Evolutionary conservation across 2,113 vertebrate genomes (phyloP).

Genomic region (Pyrgilauda ruficollis): DNA sequence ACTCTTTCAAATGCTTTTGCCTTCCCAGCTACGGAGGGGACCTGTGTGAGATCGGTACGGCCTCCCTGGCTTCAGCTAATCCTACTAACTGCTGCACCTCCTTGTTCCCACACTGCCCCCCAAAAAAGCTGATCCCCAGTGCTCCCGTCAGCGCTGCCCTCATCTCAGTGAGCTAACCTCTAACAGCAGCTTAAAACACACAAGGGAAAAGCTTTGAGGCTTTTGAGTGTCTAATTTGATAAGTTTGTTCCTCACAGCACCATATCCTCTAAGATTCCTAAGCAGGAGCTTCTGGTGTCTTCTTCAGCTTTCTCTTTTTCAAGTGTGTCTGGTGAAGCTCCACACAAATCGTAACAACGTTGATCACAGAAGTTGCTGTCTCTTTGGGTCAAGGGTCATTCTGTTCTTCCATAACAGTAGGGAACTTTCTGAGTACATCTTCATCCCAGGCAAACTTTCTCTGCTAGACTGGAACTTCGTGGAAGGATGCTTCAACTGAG

Average conservation of each 20-base stretch:
- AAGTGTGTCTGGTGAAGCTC: not conserved
- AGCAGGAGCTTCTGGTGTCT: not conserved
- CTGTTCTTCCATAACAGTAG: conserved; percentile 1
- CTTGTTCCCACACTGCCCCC: not conserved
- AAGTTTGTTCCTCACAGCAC: not conserved
- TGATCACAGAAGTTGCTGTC: not conserved
- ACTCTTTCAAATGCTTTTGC: conserved; percentile 99
- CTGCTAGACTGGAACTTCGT: conserved; percentile 13
- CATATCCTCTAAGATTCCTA: not conserved
- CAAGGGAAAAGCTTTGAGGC: not conserved
- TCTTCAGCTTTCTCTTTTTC: not conserved
- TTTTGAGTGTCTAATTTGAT: not conserved
- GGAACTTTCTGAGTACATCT: not conserved
- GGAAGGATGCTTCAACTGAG: conserved; percentile 24
- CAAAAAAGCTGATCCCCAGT: not conserved
- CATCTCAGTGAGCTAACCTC: conserved; percentile 35
- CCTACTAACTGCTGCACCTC: conserved; percentile 78
- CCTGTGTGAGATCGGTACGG: conserved; percentile 95
- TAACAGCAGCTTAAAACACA: conserved; percentile 23
- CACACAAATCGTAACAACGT: not conserved
- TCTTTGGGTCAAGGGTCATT: not conserved
- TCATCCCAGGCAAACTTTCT: conserved; percentile 27
- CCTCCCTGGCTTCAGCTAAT: conserved; percentile 90
- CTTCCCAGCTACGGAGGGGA: conserved; percentile 98
- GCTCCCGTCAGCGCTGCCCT: not conserved